Base-by-base conservation (phyloP, 2,113 vertebrate species). In the Corydoras maculifer region DNA sequence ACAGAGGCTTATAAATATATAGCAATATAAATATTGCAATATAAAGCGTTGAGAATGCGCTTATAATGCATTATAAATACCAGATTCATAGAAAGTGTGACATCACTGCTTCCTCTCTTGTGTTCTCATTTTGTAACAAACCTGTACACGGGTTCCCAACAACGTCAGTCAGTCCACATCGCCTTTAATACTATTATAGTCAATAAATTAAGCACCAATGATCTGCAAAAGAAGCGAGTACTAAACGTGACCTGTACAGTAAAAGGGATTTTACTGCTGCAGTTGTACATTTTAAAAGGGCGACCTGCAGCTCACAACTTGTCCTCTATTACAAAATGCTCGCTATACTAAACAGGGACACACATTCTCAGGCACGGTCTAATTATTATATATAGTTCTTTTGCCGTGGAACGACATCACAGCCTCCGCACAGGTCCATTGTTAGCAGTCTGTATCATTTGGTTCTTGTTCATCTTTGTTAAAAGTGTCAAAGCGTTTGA, bases 311-410 rank as follows among this genome's bases (percentile, higher is more conserved):
- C 72, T 72, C 62, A 74, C 82, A 77, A 80, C 73, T 84, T 68
- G 78, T 78, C 82, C 83, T 84, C 84, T 76, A 65, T 78, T 82
- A 80, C 79, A 84, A 87, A 84, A 84, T 82, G 81, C 69, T 77
- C 74, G 79, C 85, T 82, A 83, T 76, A 74, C 83, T 82, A 82
- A 82, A 82, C 84, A 82, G 84, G 82, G 78, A 84, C 80, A 86
- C 80, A 79, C 84, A 76, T 87, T 78, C 84, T 86, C 84, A 84
- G 87, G 86, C 86, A 86, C 85, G 80, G 85, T 81, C 77, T 79
- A 80, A 82, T 83, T 76, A 83, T 82, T 85, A 77, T 82, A 82
- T 78, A 76, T 78, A 81, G 76, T 80, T 55, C 79, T 87, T 83
- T 80, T 81, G 78, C 74, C 69, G 78, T 81, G 80, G 77, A 6